Conservation (phyloP, 1,140 invertebrate species). For the Dermatophagoides farinae region DNA sequence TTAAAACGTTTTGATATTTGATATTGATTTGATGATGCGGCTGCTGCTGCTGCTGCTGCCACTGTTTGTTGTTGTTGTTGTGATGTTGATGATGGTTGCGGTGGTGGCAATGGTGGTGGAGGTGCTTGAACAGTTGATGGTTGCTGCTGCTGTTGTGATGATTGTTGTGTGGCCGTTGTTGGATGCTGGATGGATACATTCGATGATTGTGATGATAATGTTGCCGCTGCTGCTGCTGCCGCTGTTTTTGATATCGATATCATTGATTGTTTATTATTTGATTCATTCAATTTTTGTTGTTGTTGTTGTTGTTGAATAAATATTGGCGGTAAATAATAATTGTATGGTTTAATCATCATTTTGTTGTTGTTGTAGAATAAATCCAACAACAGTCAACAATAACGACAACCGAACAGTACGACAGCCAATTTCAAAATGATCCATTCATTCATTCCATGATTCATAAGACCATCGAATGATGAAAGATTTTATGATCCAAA, state of each 20-base stretch:
- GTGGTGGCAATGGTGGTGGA: background rate
- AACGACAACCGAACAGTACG: too few species aligned
- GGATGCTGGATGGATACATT: background rate
- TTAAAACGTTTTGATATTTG: constrained; percentile 51
- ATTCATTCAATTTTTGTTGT: too few species aligned
- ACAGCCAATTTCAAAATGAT: too few species aligned
- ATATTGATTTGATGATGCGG: constrained; percentile 62
- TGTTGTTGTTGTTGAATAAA: too few species aligned
- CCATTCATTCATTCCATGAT: too few species aligned
- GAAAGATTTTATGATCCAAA: too few species aligned
- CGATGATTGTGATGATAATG: background rate
- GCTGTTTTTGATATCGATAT: background rate
- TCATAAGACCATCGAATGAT: too few species aligned
- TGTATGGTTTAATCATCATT: too few species aligned
- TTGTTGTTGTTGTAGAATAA: too few species aligned
- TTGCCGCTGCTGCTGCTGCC: background rate
- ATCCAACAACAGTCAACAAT: too few species aligned
- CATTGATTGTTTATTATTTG: too few species aligned
- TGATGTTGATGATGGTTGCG: background rate
- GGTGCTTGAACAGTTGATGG: background rate
- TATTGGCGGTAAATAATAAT: too few species aligned
- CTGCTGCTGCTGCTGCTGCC: background rate
- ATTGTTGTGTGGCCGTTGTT: background rate
- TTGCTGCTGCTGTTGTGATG: background rate
- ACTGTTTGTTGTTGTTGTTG: background rate